Evolutionary conservation across 2,113 vertebrate species (phyloP).

Genomic region (Bostrychus sinensis): DNA sequence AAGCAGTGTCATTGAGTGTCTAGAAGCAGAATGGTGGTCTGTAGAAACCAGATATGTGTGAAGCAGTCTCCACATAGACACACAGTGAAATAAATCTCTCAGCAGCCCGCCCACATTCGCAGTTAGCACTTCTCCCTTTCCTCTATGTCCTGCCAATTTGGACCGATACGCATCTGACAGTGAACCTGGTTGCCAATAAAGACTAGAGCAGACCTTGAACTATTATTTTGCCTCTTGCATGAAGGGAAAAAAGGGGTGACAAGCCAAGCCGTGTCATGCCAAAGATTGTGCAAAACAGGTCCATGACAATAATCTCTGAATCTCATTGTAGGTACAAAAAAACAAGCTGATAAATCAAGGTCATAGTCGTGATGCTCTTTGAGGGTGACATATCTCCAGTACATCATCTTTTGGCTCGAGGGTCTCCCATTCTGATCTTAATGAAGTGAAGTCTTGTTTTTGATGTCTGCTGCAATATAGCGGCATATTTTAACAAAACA

Average conservation of each 20-base stretch:
- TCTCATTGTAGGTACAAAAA: not conserved
- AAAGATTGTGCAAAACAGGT: slow-evolving; percentile 7
- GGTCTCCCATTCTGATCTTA: not conserved
- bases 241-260: slow-evolving; percentile 20
- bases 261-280: not conserved
- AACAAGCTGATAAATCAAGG: not conserved
- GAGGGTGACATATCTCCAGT: not conserved
- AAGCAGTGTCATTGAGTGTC: slow-evolving; percentile 12
- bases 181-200: slow-evolving; percentile 49
- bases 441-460: not conserved
- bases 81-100: slow-evolving; percentile 19
- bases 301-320: slow-evolving; percentile 1
- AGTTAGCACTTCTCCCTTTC: slow-evolving; percentile 59
- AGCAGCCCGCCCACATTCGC: slow-evolving; percentile 43
- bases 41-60: slow-evolving; percentile 38
- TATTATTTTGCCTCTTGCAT: slow-evolving; percentile 29
- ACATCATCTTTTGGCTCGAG: not conserved
- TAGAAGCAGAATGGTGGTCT: slow-evolving; percentile 5
- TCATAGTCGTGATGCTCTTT: no score
- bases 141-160: slow-evolving; percentile 60
- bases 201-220: slow-evolving; percentile 56
- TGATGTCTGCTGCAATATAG: not conserved
- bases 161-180: slow-evolving; percentile 43
- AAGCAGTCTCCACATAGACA: slow-evolving; percentile 38
- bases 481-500: not conserved